Evolutionary conservation across 30 jellyfish, hydroid and myxozoan species (phyloP), one percentile per base, ranked within the genome.

Genomic region (Morbakka virulenta): DNA sequence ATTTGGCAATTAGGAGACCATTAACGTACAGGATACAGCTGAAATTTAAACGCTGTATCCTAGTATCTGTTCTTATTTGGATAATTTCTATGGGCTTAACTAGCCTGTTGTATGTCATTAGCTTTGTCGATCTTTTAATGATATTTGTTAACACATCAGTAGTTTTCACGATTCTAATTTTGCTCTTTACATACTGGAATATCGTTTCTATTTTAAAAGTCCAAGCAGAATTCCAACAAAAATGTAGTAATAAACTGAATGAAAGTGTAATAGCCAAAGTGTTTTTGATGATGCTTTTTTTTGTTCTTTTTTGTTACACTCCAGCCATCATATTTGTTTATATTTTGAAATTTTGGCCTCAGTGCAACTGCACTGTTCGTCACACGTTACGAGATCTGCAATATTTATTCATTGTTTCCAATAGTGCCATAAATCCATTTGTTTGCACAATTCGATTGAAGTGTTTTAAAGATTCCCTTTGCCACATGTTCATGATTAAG

Each of bases 371-470:
- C 62, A 79, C 76, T 64, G 51, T 62, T 9, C 29, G 95, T 57
- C 99, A 93, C 49, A 76, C 80, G 2, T 32, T 86, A 67, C 92
- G 99, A n/a, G 99, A 93, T 64, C 27, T 82, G 81, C 95, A 66
- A 27, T 72, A 62, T 50, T 62, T 86, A 22, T 76, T 81, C 35
- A 79, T 93, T 32, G 72, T 89, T 29, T 68, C 91, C 3, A 83
- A 83, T 68, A 93, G 99, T 62, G 95, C 95, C 0, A 71, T 93
- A 28, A 86, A 85, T 64, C 97, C 99, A 2, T 35, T 78, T 70
- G 84, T 87, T 25, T 93, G 99, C 95, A 67, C 96, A n/a, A 41
- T 80, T 13, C 88, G 95, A 52, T 31, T 93, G 70, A 72, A 81
- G 47, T 79, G 91, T 50, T 81, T 93, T 28, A 79, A 95, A 34